Evolutionary conservation across 2,113 vertebrate genomes (phyloP).

Genomic region (Epinephelus moara): DNA sequence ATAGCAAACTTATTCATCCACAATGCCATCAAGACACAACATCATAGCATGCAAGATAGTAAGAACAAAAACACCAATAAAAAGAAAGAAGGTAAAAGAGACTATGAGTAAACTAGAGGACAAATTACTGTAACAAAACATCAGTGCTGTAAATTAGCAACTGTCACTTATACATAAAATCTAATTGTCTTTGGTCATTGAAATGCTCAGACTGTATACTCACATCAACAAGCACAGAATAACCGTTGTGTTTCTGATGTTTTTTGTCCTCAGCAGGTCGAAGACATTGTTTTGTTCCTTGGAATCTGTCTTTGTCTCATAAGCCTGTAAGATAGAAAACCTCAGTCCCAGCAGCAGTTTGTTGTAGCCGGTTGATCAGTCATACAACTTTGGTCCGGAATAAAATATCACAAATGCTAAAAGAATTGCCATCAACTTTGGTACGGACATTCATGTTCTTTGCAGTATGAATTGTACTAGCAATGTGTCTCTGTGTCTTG

Average conservation of each 20-base stretch:
- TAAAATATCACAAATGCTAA: not conserved
- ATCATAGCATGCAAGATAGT: too few relatives aligned
- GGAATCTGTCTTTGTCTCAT: not conserved
- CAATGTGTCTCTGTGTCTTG: not conserved
- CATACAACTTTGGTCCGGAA: not conserved
- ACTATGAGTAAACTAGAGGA: not conserved
- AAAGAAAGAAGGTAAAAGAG: too few relatives aligned
- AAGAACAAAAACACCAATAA: too few relatives aligned
- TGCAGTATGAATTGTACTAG: not conserved
- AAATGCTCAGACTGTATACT: slow-evolving; percentile 56
- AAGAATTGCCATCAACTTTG: not conserved
- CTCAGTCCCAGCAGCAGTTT: not conserved
- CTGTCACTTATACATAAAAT: not conserved
- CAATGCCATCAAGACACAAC: too few relatives aligned
- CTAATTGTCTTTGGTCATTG: not conserved
- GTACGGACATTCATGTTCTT: not conserved
- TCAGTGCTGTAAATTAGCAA: not conserved
- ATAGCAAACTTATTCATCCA: not conserved
- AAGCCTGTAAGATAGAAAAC: slow-evolving; percentile 42
- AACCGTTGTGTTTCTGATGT: slow-evolving; percentile 83
- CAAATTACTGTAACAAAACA: too few relatives aligned
- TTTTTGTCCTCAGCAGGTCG: slow-evolving; percentile 84
- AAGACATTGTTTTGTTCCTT: slow-evolving; percentile 79
- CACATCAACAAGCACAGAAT: slow-evolving; percentile 89
- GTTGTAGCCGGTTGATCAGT: not conserved